Evolutionary conservation across 2,113 vertebrate species (phyloP), one percentile per base, ranked within the genome.

Genomic region (Colius striatus): DNA sequence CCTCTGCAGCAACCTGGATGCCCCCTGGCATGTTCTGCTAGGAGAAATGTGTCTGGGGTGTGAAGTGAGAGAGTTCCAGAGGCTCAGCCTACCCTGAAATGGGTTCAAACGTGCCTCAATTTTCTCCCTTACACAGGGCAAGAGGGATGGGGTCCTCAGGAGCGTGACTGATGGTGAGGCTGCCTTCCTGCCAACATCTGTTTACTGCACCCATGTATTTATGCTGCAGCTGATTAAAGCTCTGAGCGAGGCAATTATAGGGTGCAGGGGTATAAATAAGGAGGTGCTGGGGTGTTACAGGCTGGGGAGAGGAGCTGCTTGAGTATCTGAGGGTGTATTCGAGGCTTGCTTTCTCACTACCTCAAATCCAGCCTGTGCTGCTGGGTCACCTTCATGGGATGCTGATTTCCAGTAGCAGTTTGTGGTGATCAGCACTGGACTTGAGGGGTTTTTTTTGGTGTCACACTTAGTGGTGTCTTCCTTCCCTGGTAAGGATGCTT

Each of bases 381-480:
- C 58, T 17, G 63, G 22, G 43, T 63, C 74, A 32, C 48, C 84
- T 71, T 78, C 57, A 26, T 0, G 0, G 50, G 53, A 3, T 0
- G 0, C 22, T 15, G 29, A 54, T 54, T 78, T n/a, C 73, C 77
- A 32, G 29, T 2, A 22, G 47, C 0, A 0, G 63, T 38, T 75
- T 2, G 1, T 27, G 43, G 30, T 68, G 92, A 29, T 32, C 82
- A 72, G 82, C 61, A n/a, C 63, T 25, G 81, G n/a, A 34, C 70
- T 54, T 38, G 6, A 58, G 41, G 61, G 80, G 9, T 62, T 19
- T 89, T 45, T 19, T 89, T 45, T 41, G 27, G 23, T 79, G 30
- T 47, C 30, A 32, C 58, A 10, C 7, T 38, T 13, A 22, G 25
- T 2, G 1, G 16, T 80, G 36, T 62, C 30, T 27, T 43, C 36